phyloP scores from a whole-genome alignment of 2,888 invertebrate genomes.

The Caenorhabditis wallacei region DNA sequence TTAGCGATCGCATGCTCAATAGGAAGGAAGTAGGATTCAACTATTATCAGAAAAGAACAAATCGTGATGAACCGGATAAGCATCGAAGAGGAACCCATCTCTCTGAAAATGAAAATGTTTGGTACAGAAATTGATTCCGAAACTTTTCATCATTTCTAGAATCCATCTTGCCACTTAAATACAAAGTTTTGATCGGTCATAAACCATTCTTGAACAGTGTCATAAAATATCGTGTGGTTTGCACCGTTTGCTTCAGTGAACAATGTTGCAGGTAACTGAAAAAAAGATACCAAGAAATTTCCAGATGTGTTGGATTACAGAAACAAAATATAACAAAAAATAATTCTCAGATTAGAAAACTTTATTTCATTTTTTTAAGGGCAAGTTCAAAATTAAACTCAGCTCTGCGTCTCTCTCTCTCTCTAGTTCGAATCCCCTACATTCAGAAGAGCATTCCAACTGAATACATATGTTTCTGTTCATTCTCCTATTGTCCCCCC shows the following conservation, averaged over 20 bases:
- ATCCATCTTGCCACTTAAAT: neutral
- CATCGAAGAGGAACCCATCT: constrained; percentile 6
- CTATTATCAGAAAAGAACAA: neutral
- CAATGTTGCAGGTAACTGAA: neutral
- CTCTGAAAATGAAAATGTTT: neutral
- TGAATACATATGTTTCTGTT: constrained; percentile 58
- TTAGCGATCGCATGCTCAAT: neutral
- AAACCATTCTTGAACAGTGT: neutral
- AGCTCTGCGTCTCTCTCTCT: neutral
- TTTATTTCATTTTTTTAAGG: no score
- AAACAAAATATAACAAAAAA: no score
- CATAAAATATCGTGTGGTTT: neutral
- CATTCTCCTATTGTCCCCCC: constrained; percentile 18
- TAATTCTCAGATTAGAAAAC: no score
- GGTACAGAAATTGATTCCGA: no score
- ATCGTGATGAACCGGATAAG: neutral
- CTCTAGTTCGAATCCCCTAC: neutral
- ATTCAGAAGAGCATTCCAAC: constrained; percentile 4
- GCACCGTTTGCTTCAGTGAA: neutral
- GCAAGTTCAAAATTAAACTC: no score
- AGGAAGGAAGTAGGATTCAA: neutral
- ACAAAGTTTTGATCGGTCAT: neutral
- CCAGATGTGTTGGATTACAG: no score
- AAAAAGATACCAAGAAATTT: neutral
- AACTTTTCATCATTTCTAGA: neutral